Percentiles rank a stretch among this genome's conserved stretches.
Evolutionary conservation across 1,140 invertebrate genomes (phyloP).

Genomic region (Megalonaias nervosa): DNA sequence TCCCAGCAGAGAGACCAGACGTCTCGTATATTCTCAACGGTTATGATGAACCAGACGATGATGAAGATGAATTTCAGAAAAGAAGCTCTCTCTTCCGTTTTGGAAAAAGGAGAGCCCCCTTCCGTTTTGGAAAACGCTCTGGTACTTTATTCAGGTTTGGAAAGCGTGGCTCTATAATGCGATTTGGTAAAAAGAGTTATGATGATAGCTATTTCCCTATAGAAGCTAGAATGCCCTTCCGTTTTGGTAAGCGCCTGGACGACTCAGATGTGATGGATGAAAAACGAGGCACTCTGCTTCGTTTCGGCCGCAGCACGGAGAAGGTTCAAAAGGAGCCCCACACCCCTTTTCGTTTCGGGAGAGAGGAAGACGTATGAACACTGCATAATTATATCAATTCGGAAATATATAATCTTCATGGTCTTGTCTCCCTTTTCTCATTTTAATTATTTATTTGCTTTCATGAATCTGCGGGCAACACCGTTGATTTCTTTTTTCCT

Average conservation of each 20-base stretch:
- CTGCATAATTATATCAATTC: no score
- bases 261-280: slow-evolving; percentile 9
- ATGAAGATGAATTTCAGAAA: slow-evolving; percentile 22
- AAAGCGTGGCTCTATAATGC: slow-evolving; percentile 38
- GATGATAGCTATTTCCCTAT: slow-evolving; percentile 9
- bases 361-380: slow-evolving; percentile 10
- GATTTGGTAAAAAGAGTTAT: slow-evolving; percentile 34
- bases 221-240: slow-evolving; percentile 1
- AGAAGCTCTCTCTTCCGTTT: slow-evolving; percentile 38
- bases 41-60: slow-evolving; percentile 1
- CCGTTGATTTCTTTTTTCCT: no score
- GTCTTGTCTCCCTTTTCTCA: no score
- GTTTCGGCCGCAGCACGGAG: slow-evolving; percentile 22
- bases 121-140: slow-evolving; percentile 37
- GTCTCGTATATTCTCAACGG: no score
- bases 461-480: no score
- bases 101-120: slow-evolving; percentile 34
- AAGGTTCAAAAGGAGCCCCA: slow-evolving; percentile 24
- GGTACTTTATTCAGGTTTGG: slow-evolving; percentile 37
- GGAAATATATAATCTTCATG: no score
- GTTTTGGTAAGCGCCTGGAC: slow-evolving; percentile 5
- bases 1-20: no score
- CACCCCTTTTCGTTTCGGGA: slow-evolving; percentile 31
- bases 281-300: slow-evolving; percentile 31
- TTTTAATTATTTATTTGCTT: no score